Evolutionary conservation across 1,140 invertebrate genomes (phyloP).

Genomic region (Solenopsis fugax): DNA sequence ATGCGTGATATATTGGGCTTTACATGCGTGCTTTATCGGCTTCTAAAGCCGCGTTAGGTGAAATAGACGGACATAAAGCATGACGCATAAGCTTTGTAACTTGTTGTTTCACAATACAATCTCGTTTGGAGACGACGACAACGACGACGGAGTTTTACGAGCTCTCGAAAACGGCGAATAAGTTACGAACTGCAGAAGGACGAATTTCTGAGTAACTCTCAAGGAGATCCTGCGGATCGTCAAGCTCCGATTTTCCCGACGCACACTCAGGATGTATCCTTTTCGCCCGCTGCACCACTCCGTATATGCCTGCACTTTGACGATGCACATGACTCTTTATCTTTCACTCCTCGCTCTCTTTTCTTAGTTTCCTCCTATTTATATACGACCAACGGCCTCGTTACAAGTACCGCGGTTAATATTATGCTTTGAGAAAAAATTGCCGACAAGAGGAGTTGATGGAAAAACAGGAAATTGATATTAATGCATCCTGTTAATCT

Average conservation of each 20-base stretch:
- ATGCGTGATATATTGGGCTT: conserved; percentile 51
- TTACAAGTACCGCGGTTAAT: conserved; percentile 51
- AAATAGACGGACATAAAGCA: conserved; percentile 38
- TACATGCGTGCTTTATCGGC: conserved; percentile 50
- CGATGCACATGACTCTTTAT: conserved; percentile 63
- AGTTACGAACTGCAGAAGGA: conserved; percentile 33
- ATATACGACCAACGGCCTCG: conserved; percentile 45
- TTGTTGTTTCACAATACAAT: conserved; percentile 43
- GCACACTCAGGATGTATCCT: not conserved
- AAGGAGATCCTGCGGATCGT: not conserved
- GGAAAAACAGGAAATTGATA: conserved; percentile 65
- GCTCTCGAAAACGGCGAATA: not conserved
- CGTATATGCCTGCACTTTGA: conserved; percentile 37
- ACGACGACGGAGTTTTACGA: conserved; percentile 27
- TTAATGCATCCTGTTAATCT: conserved; percentile 37
- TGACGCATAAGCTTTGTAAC: conserved; percentile 9
- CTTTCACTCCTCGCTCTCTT: conserved; percentile 19
- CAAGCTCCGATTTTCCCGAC: not conserved
- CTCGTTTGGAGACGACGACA: not conserved
- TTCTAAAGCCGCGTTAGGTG: conserved; percentile 36
- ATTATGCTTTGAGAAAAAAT: conserved; percentile 46
- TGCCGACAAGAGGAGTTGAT: not conserved
- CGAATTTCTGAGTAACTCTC: not conserved
- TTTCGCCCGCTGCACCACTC: not conserved
- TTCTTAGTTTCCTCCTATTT: conserved; percentile 60